Evolutionary conservation across 92 coral and sea anemone species (phyloP).

Genomic region (Porites divaricata): DNA sequence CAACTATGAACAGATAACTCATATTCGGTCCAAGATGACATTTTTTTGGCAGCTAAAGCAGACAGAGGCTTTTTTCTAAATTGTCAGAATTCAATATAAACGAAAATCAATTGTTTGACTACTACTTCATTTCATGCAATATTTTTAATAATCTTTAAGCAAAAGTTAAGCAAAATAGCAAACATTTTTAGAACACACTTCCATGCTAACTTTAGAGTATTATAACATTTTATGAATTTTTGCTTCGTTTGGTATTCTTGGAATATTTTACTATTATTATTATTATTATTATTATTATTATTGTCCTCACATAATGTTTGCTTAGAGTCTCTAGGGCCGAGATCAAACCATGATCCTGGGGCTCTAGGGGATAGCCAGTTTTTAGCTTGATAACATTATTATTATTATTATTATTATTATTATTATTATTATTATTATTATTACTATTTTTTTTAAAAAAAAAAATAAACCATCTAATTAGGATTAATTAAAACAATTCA

Average conservation of each 20-base stretch:
- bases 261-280: neutral
- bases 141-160: constrained; percentile 21
- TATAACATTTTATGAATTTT: neutral
- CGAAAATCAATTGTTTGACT: constrained; percentile 1
- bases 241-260: neutral
- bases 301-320: too few relatives aligned
- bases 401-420: too few relatives aligned
- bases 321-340: too few relatives aligned
- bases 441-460: too few relatives aligned
- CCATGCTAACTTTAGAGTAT: neutral
- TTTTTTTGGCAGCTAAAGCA: neutral
- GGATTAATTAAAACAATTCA: too few relatives aligned
- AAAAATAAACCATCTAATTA: too few relatives aligned
- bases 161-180: constrained; percentile 4
- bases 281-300: too few relatives aligned
- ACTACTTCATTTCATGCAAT: neutral
- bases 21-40: neutral
- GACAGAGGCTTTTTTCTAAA: neutral
- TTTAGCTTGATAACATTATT: too few relatives aligned
- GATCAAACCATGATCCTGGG: too few relatives aligned
- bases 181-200: constrained; percentile 7
- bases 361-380: too few relatives aligned
- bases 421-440: too few relatives aligned
- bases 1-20: neutral
- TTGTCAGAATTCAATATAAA: neutral